phyloP scores from a whole-genome alignment of 1,140 invertebrate species.

The Lepidotrigona ventralis region DNA sequence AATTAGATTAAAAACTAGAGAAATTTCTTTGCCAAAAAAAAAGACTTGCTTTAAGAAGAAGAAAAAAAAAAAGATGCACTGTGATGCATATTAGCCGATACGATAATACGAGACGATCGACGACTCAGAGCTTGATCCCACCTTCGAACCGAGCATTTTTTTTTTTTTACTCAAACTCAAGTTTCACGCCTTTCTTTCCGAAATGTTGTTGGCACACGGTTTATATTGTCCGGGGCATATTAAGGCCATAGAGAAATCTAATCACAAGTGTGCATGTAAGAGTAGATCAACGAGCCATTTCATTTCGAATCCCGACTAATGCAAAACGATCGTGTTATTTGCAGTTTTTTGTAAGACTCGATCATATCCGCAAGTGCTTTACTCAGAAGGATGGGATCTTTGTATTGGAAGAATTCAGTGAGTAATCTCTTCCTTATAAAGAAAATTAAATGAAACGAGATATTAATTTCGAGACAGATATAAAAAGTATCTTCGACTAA shows the following conservation, averaged over 20 bases:
- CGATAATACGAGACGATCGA: conserved; percentile 23
- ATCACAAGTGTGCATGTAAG: conserved; percentile 58
- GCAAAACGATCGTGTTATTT: conserved; percentile 80
- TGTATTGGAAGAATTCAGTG: conserved; percentile 99
- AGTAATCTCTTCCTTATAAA: conserved; percentile 80
- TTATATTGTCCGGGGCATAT: conserved; percentile 39
- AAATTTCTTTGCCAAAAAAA: conserved; percentile 6
- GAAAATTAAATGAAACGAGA: neutral
- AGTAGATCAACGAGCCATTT: conserved; percentile 43
- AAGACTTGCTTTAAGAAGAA: neutral
- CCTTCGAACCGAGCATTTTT: conserved; percentile 29
- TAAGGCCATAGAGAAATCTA: conserved; percentile 33
- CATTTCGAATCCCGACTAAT: conserved; percentile 48
- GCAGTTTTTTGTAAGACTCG: conserved; percentile 99
- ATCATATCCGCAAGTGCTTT: conserved; percentile 99
- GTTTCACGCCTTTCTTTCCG: conserved; percentile 49
- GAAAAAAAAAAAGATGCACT: conserved; percentile 27
- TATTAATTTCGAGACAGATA: neutral
- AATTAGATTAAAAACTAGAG: neutral
- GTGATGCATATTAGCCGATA: conserved; percentile 41
- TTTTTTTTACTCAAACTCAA: conserved; percentile 28
- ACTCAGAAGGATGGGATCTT: conserved; percentile 99
- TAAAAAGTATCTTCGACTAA: neutral
- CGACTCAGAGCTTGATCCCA: conserved; percentile 35
- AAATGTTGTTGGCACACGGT: conserved; percentile 45